Evolutionary conservation across 2,113 vertebrate species (phyloP).

Genomic region (Hippoglossus stenolepis): DNA sequence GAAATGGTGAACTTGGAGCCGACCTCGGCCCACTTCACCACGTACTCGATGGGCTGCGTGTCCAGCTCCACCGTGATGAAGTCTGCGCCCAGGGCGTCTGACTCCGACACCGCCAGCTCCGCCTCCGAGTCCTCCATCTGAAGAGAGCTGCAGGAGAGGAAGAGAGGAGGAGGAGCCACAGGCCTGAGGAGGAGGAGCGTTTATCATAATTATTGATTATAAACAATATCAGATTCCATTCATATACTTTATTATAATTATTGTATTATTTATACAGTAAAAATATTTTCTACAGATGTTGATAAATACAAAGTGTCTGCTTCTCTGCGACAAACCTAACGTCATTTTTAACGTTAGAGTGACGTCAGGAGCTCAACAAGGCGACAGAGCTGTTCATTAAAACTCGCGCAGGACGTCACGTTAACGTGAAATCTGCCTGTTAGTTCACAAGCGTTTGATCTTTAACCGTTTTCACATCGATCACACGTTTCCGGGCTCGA

Average conservation of each 20-base stretch:
- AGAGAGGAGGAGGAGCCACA: slow-evolving; percentile 23
- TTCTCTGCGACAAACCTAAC: too few relatives aligned
- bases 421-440: background rate
- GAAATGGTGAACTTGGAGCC: slow-evolving; percentile 84
- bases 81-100: slow-evolving; percentile 80
- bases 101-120: slow-evolving; percentile 77
- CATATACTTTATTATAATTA: background rate
- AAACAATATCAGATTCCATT: background rate
- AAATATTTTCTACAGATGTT: too few relatives aligned
- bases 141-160: slow-evolving; percentile 5
- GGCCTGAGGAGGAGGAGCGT: background rate
- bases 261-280: too few relatives aligned
- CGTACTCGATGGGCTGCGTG: slow-evolving; percentile 85
- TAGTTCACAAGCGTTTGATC: background rate
- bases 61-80: slow-evolving; percentile 85
- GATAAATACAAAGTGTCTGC: too few relatives aligned
- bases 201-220: background rate
- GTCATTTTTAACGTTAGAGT: background rate
- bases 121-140: slow-evolving; percentile 80
- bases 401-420: background rate
- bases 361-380: background rate
- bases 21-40: slow-evolving; percentile 83
- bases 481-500: background rate
- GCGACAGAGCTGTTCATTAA: background rate
- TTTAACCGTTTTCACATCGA: background rate